Evolutionary conservation across 2,888 invertebrate species (phyloP).

Genomic region (Panzeria rudis): DNA sequence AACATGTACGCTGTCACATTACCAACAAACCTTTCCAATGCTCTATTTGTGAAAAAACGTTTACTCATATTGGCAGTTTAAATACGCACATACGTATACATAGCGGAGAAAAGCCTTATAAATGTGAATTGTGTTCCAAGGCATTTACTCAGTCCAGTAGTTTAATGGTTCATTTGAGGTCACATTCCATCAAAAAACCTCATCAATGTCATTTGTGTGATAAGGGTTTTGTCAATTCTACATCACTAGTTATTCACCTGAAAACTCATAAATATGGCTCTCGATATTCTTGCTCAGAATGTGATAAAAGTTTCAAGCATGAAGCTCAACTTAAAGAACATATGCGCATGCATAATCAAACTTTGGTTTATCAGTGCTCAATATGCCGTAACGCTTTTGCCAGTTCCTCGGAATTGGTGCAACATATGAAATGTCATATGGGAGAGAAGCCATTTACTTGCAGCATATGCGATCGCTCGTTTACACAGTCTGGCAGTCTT

Average conservation of each 20-base stretch:
- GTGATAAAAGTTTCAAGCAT: constrained; percentile 83
- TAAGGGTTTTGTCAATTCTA: constrained; percentile 83
- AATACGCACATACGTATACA: constrained; percentile 84
- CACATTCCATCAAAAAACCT: constrained; percentile 81
- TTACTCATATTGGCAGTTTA: constrained; percentile 83
- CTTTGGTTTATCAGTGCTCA: constrained; percentile 82
- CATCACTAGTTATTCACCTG: constrained; percentile 81
- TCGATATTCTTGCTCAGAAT: constrained; percentile 80
- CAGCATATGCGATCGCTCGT: constrained; percentile 83
- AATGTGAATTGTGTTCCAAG: constrained; percentile 83
- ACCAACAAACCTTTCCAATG: constrained; percentile 83
- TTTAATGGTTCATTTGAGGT: constrained; percentile 83
- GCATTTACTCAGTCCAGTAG: constrained; percentile 83
- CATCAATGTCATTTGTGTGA: constrained; percentile 83
- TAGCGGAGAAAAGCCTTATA: constrained; percentile 83
- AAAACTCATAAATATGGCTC: constrained; percentile 80
- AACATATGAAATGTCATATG: constrained; percentile 84
- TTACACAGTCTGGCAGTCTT: constrained; percentile 83
- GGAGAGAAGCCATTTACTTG: constrained; percentile 84
- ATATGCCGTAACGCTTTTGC: constrained; percentile 82
- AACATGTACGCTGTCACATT: constrained; percentile 83
- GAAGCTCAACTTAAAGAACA: constrained; percentile 83
- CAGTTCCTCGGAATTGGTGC: constrained; percentile 83
- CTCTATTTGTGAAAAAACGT: constrained; percentile 83
- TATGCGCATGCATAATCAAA: constrained; percentile 83